Evolutionary conservation across 2,113 vertebrate genomes (phyloP).

Genomic region (mouse (Mus musculus)): GRCm39 chr13:54059001-54059500

Average conservation of each 20-base stretch:
- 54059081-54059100: not conserved
- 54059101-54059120: not conserved
- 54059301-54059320: not conserved
- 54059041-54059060: not conserved
- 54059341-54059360: not conserved
- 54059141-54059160: not conserved
- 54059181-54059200: too few species aligned
- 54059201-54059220: not conserved
- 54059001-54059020: not conserved
- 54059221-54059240: not conserved
- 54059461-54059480: not conserved
- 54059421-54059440: not conserved
- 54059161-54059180: too few species aligned
- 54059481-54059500: not conserved
- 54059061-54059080: fast-evolving
- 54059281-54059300: too few species aligned
- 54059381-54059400: not conserved
- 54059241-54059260: too few species aligned
- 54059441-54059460: not conserved
- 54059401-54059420: not conserved
- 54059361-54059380: too few species aligned
- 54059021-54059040: not conserved
- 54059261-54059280: not conserved
- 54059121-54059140: not conserved
- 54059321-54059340: too few species aligned